phyloP scores from a whole-genome alignment of 2,797 vertebrate genomes.

The Rhyacichthys aspro region DNA sequence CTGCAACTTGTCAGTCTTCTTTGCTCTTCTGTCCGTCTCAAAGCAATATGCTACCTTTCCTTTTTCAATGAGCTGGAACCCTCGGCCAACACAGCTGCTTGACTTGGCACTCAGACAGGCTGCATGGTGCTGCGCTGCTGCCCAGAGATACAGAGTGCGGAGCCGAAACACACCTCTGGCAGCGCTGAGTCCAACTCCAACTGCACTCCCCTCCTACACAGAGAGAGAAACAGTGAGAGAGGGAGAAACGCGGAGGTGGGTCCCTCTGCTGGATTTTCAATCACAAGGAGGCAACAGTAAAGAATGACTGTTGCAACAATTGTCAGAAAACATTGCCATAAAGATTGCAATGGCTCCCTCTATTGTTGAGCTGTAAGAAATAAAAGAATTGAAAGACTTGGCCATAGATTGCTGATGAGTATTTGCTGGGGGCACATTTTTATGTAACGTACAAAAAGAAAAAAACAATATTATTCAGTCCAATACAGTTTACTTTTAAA shows the following conservation, averaged over 20 bases:
- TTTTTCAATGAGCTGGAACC: conserved; percentile 73
- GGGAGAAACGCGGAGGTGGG: conserved; percentile 58
- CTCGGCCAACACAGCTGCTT: conserved; percentile 73
- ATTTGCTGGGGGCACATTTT: too few relatives aligned
- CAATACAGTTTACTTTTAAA: too few relatives aligned
- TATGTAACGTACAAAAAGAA: too few relatives aligned
- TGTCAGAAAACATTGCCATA: conserved; percentile 39
- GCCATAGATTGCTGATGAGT: neutral
- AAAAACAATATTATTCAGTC: too few relatives aligned
- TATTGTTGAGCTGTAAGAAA: conserved; percentile 42
- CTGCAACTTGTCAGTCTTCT: conserved; percentile 72
- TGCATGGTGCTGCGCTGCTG: conserved; percentile 57
- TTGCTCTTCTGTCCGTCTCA: conserved; percentile 72
- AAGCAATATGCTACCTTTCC: conserved; percentile 68
- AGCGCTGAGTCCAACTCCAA: conserved; percentile 67
- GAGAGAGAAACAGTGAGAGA: conserved; percentile 35
- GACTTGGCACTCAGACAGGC: conserved; percentile 69
- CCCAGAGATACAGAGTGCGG: conserved; percentile 67
- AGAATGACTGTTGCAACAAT: conserved; percentile 60
- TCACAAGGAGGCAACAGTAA: conserved; percentile 55
- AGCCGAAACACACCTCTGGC: conserved; percentile 76
- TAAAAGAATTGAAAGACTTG: neutral
- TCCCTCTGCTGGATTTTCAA: conserved; percentile 71
- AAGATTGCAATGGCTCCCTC: conserved; percentile 71
- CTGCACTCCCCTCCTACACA: conserved; percentile 51